phyloP scores from a whole-genome alignment of 2,113 vertebrate species.

The Thamnaconus septentrionalis region DNA sequence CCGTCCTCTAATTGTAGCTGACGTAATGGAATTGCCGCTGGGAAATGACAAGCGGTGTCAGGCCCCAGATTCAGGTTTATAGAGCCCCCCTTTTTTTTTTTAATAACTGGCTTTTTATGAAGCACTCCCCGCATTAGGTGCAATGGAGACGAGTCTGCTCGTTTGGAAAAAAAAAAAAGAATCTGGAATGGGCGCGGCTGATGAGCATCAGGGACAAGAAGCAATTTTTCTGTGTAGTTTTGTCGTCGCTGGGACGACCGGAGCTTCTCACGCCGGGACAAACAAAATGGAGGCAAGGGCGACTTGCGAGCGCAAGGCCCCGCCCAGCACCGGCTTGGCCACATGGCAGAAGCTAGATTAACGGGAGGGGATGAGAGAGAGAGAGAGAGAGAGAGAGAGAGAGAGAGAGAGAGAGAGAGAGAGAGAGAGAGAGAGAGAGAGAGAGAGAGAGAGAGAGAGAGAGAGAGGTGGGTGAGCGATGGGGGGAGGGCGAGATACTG shows the following conservation, averaged over 20 bases:
- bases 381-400: slow-evolving; percentile 3
- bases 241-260: slow-evolving; percentile 34
- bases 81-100: background rate
- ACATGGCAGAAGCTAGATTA: slow-evolving; percentile 73
- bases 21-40: background rate
- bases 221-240: slow-evolving; percentile 4
- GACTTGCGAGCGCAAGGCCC: slow-evolving; percentile 38
- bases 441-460: slow-evolving; percentile 19
- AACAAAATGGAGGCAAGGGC: slow-evolving; percentile 69
- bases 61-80: background rate
- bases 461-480: no score
- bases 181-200: background rate
- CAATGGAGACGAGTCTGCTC: no score
- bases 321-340: slow-evolving; percentile 55
- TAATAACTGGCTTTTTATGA: background rate
- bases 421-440: slow-evolving; percentile 49
- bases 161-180: no score
- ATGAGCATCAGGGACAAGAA: slow-evolving; percentile 27
- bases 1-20: slow-evolving; percentile 5
- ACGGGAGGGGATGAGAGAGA: slow-evolving; percentile 51
- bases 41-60: background rate
- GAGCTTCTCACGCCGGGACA: slow-evolving; percentile 53
- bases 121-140: no score
- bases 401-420: background rate
- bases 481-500: no score